These are phyloP conservation scores for Palythoa caribaeorum DNA, from an alignment of 92 coral and sea anemone genomes.

Conservation along the genomic window DNA sequence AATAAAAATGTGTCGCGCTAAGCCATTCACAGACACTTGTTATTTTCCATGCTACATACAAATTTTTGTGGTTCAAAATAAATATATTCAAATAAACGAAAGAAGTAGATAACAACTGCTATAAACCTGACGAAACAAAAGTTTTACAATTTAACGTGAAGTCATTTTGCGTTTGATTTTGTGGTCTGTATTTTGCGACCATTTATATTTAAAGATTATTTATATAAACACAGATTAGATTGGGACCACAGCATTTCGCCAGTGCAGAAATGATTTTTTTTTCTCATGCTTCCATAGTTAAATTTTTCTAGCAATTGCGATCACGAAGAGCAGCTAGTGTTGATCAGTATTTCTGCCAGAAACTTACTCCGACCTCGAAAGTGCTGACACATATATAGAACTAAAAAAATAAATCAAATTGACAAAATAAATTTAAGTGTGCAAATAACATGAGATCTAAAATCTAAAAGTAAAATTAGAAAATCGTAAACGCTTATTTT, in stretches of 20 bases:
- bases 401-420: too few relatives aligned
- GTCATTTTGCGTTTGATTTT: slow-evolving; percentile 7
- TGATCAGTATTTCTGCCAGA: too few relatives aligned
- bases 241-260: neutral
- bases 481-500: too few relatives aligned
- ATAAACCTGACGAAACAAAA: neutral
- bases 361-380: too few relatives aligned
- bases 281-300: too few relatives aligned
- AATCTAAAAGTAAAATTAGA: too few relatives aligned
- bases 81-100: neutral
- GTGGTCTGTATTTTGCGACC: neutral
- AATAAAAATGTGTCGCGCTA: neutral
- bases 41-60: neutral
- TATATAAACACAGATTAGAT: neutral
- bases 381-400: too few relatives aligned
- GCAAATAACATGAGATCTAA: too few relatives aligned
- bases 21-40: neutral
- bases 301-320: too few relatives aligned
- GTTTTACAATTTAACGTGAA: neutral
- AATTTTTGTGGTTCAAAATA: neutral
- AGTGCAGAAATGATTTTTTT: too few relatives aligned
- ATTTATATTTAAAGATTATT: neutral
- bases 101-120: neutral
- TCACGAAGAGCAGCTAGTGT: too few relatives aligned
- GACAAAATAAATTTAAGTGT: too few relatives aligned